Conservation (phyloP, 2,113 vertebrate genomes). For the Acanthisitta chloris region DNA sequence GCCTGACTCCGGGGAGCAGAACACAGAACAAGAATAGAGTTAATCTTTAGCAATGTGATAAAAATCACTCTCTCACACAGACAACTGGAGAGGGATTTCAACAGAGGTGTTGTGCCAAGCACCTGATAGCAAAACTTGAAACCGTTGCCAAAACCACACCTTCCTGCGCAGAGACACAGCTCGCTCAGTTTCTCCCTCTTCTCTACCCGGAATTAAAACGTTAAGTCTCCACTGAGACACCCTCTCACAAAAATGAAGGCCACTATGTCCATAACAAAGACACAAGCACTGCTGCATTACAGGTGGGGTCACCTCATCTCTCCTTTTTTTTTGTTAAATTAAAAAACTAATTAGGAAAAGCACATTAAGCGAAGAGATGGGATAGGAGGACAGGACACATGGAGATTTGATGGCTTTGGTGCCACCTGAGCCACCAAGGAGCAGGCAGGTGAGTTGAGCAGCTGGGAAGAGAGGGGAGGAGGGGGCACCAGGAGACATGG, state of each 20-base stretch:
- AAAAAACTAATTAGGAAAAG: background rate
- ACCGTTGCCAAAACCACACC: conserved; percentile 19
- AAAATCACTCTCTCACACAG: conserved; percentile 26
- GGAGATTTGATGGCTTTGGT: background rate
- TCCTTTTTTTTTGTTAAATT: no score
- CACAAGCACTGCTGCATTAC: accelerated
- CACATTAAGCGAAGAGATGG: background rate
- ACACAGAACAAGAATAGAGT: background rate
- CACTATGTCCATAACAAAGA: background rate
- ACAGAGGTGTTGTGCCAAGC: conserved; percentile 26
- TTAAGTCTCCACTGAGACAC: background rate
- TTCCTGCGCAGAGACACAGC: conserved; percentile 18
- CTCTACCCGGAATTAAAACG: background rate
- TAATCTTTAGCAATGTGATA: conserved; percentile 1
- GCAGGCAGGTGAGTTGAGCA: background rate
- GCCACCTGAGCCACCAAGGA: background rate
- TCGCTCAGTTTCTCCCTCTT: background rate
- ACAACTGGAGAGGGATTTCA: conserved; percentile 9
- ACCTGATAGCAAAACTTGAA: conserved; percentile 33
- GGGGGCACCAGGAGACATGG: background rate
- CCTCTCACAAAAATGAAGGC: background rate
- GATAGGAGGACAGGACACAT: background rate
- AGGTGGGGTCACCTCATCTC: background rate
- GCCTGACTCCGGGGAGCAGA: background rate
- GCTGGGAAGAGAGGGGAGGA: background rate